Evolutionary conservation across 92 coral and sea anemone species (phyloP).

Genomic region (Isaurus tuberculatus): DNA sequence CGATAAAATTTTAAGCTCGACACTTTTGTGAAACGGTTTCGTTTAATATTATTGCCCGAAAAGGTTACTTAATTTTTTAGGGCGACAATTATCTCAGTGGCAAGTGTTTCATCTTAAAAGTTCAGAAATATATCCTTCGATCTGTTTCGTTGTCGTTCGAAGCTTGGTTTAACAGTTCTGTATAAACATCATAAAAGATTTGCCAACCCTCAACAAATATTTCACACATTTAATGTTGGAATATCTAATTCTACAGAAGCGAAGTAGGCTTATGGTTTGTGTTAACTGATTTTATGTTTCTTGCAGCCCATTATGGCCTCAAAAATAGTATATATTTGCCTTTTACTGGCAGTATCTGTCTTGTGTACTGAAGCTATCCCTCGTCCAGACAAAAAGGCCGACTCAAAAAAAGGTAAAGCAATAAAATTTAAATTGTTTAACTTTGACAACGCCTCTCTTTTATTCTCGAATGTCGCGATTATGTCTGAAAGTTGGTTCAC

Average conservation of each 20-base stretch:
- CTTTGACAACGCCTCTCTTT: not conserved
- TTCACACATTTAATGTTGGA: not conserved
- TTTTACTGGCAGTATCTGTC: conserved; percentile 31
- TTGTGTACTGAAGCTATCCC: conserved; percentile 34
- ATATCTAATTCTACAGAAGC: not conserved
- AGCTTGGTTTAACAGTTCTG: not conserved
- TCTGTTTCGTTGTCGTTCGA: not conserved
- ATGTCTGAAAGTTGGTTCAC: too few relatives aligned
- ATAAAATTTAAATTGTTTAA: not conserved
- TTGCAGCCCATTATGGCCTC: conserved; percentile 86
- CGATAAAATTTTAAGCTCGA: not conserved
- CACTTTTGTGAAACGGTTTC: too few relatives aligned
- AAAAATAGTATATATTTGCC: conserved; percentile 53
- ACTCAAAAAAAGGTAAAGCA: conserved; percentile 22
- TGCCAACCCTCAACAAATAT: not conserved
- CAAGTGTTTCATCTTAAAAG: not conserved
- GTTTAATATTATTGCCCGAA: not conserved
- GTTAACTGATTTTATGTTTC: not conserved
- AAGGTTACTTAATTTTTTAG: not conserved
- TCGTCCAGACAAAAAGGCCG: conserved; percentile 38
- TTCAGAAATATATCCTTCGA: not conserved
- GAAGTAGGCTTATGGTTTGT: not conserved
- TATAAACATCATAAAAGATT: not conserved
- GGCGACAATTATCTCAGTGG: not conserved
- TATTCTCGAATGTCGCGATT: too few relatives aligned